Base-by-base conservation (phyloP, 1,140 invertebrate species). In the Drosophila pseudoananassae region DNA sequence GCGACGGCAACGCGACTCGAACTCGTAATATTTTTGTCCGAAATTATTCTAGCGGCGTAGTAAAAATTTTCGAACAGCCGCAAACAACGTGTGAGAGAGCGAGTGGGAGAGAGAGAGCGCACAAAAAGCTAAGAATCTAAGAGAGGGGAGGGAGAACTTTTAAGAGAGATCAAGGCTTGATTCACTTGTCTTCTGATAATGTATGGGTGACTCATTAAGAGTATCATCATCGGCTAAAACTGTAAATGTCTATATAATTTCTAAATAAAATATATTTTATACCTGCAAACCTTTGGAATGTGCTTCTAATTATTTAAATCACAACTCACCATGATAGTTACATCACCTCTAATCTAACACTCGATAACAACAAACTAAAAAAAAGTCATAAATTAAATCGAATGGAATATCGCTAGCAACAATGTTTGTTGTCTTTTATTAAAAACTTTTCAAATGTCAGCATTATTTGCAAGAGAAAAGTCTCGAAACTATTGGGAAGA, bases 11-110 rank as follows among this genome's bases (percentile, higher is more conserved):
- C 68, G 52, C 78, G 76, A 78, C 78, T 59, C 64, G 59, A 60
- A 85, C 60, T 68, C 60, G 61, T 53, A 76, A 75, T 66, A 75
- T 60, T 88, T 87, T 80, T 76, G 55, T 54, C 72, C 82, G 78
- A 82, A 87, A 76, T 82, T 76, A 82, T 87, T 88, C 78, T 87
- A 88, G 82, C 82, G 78, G 76, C 82, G 82, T 77, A 87, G 83
- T 82, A 87, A 78, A 76, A 66, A 53, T 76, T 60, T 66, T 79
- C 55, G 50, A 61, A 57, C 65, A 63, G 36, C 57, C 49, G 29
- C 57, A 61, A 54, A 74, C 31, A 45, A 8, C 38, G 50, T n/a
- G 46, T 17, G 25, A 54, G 66, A 43, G 43, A 50, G 55, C 60
- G 46, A 59, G 8, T 8, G 4, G 46, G 38, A 20, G 1, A 14